Base-by-base conservation (phyloP, 2,113 vertebrate species). In the Bubo blakistoni region DNA sequence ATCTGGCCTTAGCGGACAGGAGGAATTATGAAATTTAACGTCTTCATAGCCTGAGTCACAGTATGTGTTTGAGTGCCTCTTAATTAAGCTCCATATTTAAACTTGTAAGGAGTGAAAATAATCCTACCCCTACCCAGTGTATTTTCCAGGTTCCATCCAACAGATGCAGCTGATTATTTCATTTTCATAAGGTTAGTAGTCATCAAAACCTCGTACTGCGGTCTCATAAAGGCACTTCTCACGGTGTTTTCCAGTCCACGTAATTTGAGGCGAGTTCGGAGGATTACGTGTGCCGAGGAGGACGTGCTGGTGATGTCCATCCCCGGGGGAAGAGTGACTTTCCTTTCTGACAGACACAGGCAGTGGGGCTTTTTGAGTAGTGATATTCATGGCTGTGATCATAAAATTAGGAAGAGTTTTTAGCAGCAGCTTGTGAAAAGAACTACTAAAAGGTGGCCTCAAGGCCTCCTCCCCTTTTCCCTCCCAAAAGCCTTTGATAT, bases 231-330 rank as follows among this genome's bases (percentile, higher is more conserved):
- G 40, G 18, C 27, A 5, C 8, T 67, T 81, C 38, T 72, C 42
- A 2, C 4, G 3, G 11, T 51, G 49, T 40, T 62, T 47, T 42
- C 65, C 26, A 20, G 4, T 19, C 21, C 40, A 12, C 0, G 1
- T 36, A 7, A 16, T 51, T 27, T 32, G 62, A 32, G 67, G n/a
- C 0, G 6, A 14, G 29, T 6, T 67, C 62, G 26, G 72, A 40
- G 47, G 55, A 7, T 72, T 54, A 4, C 30, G 20, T 0, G 0
- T 55, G 52, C 40, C 24, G 63, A 61, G 46, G 32, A 92, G 13
- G 32, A 27, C 0, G 2, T 14, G 51, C 46, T 55, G 38, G 42
- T 36, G 10, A 20, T 11, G 21, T 38, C 46, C 4, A 0, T 71
- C 76, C 20, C 13, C 1, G 1, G 13, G n/a, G 52, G 11, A 55